Conservation (phyloP, 2,888 invertebrate genomes). For the Hemicrepidius hirtus region DNA sequence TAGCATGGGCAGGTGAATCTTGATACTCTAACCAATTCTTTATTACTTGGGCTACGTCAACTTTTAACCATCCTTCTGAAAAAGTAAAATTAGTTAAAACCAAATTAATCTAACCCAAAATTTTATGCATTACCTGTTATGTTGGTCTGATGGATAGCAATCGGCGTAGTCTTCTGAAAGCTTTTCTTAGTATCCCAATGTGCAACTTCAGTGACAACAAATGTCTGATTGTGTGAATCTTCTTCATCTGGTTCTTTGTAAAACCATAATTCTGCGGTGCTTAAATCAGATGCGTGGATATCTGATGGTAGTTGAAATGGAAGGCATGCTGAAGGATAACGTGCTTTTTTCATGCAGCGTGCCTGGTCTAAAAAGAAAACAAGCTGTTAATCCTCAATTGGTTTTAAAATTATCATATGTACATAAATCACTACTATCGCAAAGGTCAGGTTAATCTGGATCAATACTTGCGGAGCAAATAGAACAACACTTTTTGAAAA, state of each 20-base stretch:
- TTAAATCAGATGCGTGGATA: constrained; percentile 83
- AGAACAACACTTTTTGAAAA: constrained; percentile 10
- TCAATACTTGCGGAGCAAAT: constrained; percentile 20
- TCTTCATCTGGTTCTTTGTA: constrained; percentile 81
- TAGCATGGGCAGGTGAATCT: constrained; percentile 80
- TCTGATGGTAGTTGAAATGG: constrained; percentile 86
- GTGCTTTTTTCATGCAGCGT: constrained; percentile 72
- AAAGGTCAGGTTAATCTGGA: constrained; percentile 29
- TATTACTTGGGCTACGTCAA: constrained; percentile 85
- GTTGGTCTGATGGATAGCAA: constrained; percentile 86
- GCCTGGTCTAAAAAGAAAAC: constrained; percentile 71
- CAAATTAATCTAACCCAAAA: background rate
- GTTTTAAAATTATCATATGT: constrained; percentile 18
- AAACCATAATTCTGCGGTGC: constrained; percentile 81
- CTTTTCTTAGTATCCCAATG: constrained; percentile 82
- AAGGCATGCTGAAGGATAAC: constrained; percentile 82
- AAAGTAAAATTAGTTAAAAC: constrained; percentile 41
- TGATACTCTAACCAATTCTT: constrained; percentile 84
- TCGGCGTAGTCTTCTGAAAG: constrained; percentile 85
- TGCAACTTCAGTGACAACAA: constrained; percentile 86
- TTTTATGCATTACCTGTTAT: constrained; percentile 74
- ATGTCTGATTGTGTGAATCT: constrained; percentile 82
- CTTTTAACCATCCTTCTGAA: constrained; percentile 87
- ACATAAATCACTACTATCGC: constrained; percentile 23
- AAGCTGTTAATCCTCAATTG: constrained; percentile 4